Evolutionary conservation across 2,888 invertebrate genomes (phyloP), one percentile per base, ranked within the genome.

Genomic region (Dysmachus trigonus): DNA sequence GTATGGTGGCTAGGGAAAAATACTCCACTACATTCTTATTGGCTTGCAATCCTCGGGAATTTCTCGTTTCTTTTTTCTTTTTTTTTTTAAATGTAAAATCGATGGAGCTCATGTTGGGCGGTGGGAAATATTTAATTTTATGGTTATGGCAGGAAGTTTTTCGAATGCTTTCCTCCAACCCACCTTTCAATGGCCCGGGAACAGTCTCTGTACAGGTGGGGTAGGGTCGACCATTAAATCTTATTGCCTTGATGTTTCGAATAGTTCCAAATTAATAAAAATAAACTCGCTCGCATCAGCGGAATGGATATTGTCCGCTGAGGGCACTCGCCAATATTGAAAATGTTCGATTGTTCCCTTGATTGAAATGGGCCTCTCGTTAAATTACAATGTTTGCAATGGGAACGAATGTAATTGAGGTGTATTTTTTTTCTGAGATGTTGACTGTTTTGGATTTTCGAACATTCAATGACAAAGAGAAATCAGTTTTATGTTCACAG

Each of bases 111-210:
- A 74, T 35, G 5, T 33, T 74, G 74, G n/a, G 74, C 22, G 10
- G 7, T 62, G 77, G 47, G 35, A 77, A 77, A 77, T 47, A 77
- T 77, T 77, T 77, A 77, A 77, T 77, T 77, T 77, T 77, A 77
- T 22, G 77, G 30, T 47, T 77, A 77, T 77, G 30, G 77, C 47
- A 10, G 31, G 27, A 30, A 47, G 27, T 77, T 51, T 47, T 15
- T 10, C n/a, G 47, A 47, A 30, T 62, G 18, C 77, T 47, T 47
- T 77, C 27, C 77, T 77, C 27, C 77, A 47, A 77, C 47, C 41
- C 22, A 76, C 18, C 38, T 76, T 38, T 38, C 13, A 15, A 10
- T 51, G 76, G 35, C 2, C 10, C 35, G 76, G 62, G 8, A 62
- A 62, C 62, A 62, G 10, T 2, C 62, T 62, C 27, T 7, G 62